phyloP scores from a whole-genome alignment of 2,888 invertebrate species.

The Iphiclides podalirius region DNA sequence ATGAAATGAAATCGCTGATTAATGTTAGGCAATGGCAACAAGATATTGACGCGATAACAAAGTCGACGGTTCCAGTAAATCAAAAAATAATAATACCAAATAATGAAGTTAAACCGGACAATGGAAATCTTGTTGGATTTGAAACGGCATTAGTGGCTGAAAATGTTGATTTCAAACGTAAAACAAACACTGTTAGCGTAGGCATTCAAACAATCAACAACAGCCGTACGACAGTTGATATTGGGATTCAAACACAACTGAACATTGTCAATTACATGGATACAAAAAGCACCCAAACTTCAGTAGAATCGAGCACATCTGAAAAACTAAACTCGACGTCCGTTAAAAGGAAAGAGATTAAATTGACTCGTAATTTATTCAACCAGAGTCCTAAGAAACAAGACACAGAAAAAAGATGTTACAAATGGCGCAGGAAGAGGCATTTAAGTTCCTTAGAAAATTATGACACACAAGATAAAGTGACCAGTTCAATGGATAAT shows the following conservation, averaged over 20 bases:
- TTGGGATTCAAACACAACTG: slow-evolving; percentile 42
- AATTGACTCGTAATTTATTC: slow-evolving; percentile 34
- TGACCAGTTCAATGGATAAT: background rate
- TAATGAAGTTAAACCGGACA: slow-evolving; percentile 14
- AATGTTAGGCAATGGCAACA: too few relatives aligned
- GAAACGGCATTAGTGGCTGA: background rate
- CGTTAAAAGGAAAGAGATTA: slow-evolving; percentile 33
- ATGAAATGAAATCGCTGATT: slow-evolving; percentile 38
- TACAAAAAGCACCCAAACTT: background rate
- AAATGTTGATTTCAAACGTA: background rate
- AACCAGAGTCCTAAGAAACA: slow-evolving; percentile 20
- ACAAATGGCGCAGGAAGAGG: slow-evolving; percentile 46
- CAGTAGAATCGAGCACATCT: background rate
- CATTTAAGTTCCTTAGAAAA: background rate
- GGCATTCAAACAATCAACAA: slow-evolving; percentile 12
- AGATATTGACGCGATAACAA: too few relatives aligned
- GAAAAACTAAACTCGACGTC: background rate
- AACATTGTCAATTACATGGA: background rate
- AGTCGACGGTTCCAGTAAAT: too few relatives aligned
- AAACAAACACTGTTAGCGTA: background rate
- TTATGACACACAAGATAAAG: slow-evolving; percentile 23
- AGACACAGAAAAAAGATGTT: slow-evolving; percentile 34
- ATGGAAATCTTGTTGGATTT: background rate
- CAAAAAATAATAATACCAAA: slow-evolving; percentile 33
- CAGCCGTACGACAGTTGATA: slow-evolving; percentile 31